Evolutionary conservation across 2,113 vertebrate species (phyloP).

Genomic region (Sterrhoptilus dennistouni): DNA sequence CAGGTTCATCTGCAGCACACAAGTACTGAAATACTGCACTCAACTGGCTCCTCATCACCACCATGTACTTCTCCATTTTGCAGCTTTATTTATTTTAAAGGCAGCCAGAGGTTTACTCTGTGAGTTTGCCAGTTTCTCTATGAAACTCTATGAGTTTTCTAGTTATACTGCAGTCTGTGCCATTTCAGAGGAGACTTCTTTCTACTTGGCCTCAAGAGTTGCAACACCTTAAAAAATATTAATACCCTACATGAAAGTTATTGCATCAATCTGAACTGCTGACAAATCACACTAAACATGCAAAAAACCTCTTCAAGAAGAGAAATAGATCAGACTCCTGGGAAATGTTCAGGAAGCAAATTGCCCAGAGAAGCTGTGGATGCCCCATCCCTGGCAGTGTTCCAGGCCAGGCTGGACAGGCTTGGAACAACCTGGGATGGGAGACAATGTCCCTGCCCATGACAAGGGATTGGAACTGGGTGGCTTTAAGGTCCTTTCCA

Average conservation of each 20-base stretch:
- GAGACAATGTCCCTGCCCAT: not conserved
- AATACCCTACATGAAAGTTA: not conserved
- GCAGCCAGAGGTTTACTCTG: not conserved
- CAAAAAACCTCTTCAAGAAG: not conserved
- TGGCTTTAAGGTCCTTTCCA: not conserved
- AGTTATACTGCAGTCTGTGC: not conserved
- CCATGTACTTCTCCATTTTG: not conserved
- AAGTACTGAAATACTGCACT: not conserved
- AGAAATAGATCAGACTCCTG: not conserved
- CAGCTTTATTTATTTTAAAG: not conserved
- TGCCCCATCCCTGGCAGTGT: not conserved
- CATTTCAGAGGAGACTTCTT: not conserved
- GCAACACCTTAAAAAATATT: not conserved
- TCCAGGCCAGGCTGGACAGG: not conserved
- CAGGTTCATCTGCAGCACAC: not conserved
- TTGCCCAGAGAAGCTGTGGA: not conserved
- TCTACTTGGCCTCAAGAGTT: not conserved
- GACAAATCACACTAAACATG: not conserved
- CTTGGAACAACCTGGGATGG: not conserved
- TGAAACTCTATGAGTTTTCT: not conserved
- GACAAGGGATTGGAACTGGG: not conserved
- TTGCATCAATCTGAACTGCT: not conserved
- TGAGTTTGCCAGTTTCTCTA: not conserved
- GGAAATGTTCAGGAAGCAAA: not conserved
- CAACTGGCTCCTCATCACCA: not conserved